These are phyloP conservation scores for Belonocnema kinseyi DNA, from an alignment of 1,140 invertebrate genomes.

Conservation along the genomic window DNA sequence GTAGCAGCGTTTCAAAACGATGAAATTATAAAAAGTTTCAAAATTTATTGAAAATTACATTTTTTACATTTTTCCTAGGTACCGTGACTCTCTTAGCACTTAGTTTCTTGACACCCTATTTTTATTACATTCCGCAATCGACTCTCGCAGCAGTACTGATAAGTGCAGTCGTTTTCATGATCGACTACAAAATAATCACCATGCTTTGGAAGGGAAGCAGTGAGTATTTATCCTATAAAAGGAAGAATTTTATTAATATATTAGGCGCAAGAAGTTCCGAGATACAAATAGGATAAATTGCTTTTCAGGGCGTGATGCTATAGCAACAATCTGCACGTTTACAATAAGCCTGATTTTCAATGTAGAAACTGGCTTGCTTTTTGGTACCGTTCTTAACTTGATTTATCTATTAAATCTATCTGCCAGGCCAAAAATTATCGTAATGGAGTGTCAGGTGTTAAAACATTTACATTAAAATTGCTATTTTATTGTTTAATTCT, in stretches of 20 bases:
- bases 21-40: too few species aligned
- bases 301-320: slow-evolving; percentile 79
- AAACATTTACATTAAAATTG: slow-evolving; percentile 29
- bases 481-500: slow-evolving; percentile 17
- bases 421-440: slow-evolving; percentile 69
- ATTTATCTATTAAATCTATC: slow-evolving; percentile 79
- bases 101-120: slow-evolving; percentile 82
- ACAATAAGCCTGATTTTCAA: slow-evolving; percentile 77
- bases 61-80: slow-evolving; percentile 66
- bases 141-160: slow-evolving; percentile 82
- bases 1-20: too few species aligned
- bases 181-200: slow-evolving; percentile 79
- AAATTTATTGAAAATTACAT: not conserved
- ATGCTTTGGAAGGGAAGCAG: slow-evolving; percentile 81
- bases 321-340: slow-evolving; percentile 79
- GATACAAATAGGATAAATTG: slow-evolving; percentile 33
- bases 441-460: slow-evolving; percentile 69
- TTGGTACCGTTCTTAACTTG: slow-evolving; percentile 79
- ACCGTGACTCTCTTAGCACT: slow-evolving; percentile 78
- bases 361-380: slow-evolving; percentile 82
- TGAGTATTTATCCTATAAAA: slow-evolving; percentile 51
- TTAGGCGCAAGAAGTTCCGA: not conserved
- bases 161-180: slow-evolving; percentile 82
- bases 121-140: slow-evolving; percentile 83
- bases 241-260: slow-evolving; percentile 8